phyloP scores from a whole-genome alignment of 1,140 invertebrate species.

The Drosophila nigromelanica region DNA sequence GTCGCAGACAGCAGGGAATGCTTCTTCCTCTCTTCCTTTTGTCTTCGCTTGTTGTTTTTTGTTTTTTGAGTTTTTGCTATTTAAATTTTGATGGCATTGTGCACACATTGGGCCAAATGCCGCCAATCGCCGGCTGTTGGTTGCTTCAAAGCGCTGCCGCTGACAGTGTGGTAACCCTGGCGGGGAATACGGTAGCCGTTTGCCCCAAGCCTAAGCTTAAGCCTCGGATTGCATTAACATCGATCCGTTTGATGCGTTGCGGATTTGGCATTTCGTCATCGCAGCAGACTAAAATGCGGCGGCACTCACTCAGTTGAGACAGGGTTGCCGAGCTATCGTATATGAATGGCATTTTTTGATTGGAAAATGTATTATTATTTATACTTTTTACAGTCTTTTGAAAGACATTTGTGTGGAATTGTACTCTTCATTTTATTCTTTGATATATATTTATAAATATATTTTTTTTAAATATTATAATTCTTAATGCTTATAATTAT shows the following conservation, averaged over 20 bases:
- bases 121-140: slow-evolving; percentile 41
- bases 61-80: slow-evolving; percentile 51
- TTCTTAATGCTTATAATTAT: too few relatives aligned
- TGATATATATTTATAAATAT: too few relatives aligned
- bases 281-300: not conserved
- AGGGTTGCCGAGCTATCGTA: slow-evolving; percentile 49
- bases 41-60: slow-evolving; percentile 6
- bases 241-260: slow-evolving; percentile 56
- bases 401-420: too few relatives aligned
- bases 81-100: slow-evolving; percentile 83
- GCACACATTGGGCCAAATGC: slow-evolving; percentile 52
- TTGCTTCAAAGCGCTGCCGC: slow-evolving; percentile 65
- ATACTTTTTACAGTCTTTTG: too few relatives aligned
- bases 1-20: slow-evolving; percentile 77
- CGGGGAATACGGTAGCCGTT: slow-evolving; percentile 73
- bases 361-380: too few relatives aligned
- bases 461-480: too few relatives aligned
- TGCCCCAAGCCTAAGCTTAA: not conserved
- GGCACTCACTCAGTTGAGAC: not conserved
- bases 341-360: not conserved
- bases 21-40: slow-evolving; percentile 5
- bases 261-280: slow-evolving; percentile 72
- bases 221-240: slow-evolving; percentile 64
- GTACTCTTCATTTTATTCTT: too few relatives aligned
- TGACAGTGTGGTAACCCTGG: slow-evolving; percentile 17